phyloP scores from a whole-genome alignment of 2,113 vertebrate genomes.

The Archocentrus centrarchus region DNA sequence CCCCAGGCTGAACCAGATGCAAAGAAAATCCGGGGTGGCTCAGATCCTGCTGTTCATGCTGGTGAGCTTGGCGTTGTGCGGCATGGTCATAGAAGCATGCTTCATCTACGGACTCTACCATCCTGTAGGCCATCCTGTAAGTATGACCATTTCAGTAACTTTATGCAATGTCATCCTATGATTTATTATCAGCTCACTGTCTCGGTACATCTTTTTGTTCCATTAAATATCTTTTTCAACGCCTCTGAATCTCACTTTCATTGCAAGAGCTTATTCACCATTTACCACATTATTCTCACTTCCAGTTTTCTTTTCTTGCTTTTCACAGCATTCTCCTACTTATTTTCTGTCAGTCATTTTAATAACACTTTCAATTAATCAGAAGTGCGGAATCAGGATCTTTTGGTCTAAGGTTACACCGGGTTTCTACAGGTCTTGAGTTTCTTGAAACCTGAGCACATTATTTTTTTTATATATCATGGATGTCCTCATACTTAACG shows the following conservation, averaged over 20 bases:
- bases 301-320: conserved; percentile 13
- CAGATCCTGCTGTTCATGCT: conserved; percentile 75
- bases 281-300: conserved; percentile 10
- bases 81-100: conserved; percentile 79
- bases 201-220: neutral
- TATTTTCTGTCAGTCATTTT: neutral
- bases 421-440: neutral
- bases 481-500: neutral
- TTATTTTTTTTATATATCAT: neutral
- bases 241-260: neutral
- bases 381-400: neutral
- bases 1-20: conserved; percentile 18
- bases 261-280: neutral
- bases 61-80: conserved; percentile 70
- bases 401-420: neutral
- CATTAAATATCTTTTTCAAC: neutral
- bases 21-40: accelerated
- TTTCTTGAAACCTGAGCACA: neutral
- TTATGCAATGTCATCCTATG: neutral
- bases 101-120: conserved; percentile 79
- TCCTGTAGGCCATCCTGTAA: conserved; percentile 23
- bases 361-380: neutral
- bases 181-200: neutral
- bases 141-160: conserved; percentile 23
- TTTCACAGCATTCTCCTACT: neutral